These are phyloP conservation scores for Psylliodes chrysocephalus DNA, from an alignment of 2,888 invertebrate genomes.

Conservation along the genomic window DNA sequence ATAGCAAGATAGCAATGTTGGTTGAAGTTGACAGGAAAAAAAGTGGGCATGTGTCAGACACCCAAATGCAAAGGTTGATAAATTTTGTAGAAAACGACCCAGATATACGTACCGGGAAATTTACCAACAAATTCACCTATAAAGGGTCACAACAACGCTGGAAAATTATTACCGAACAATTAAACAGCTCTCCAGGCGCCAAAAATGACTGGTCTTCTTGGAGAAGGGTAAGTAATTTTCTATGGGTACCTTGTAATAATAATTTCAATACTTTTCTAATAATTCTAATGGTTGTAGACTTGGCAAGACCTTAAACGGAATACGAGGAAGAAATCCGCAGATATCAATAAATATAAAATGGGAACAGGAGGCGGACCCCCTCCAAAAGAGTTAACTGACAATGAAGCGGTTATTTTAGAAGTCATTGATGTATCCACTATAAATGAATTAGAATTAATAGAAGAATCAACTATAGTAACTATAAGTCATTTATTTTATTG, in stretches of 20 bases:
- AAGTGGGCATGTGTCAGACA: neutral
- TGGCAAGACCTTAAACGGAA: neutral
- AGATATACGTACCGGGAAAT: neutral
- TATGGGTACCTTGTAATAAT: neutral
- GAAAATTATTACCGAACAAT: neutral
- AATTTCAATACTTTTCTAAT: neutral
- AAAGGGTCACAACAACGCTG: conserved; percentile 7
- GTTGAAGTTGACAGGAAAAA: no score
- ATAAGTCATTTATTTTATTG: neutral
- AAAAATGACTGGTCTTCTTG: conserved; percentile 5
- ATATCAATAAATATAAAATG: neutral
- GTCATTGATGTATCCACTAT: neutral
- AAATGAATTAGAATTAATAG: neutral
- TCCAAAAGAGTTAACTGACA: neutral
- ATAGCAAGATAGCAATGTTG: no score
- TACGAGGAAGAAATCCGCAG: neutral
- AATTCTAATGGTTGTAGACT: neutral
- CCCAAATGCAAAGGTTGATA: neutral
- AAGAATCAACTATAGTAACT: neutral
- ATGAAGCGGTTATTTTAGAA: neutral
- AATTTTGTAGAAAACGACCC: neutral
- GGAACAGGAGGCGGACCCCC: neutral
- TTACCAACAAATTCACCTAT: no score
- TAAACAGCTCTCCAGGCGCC: conserved; percentile 12
- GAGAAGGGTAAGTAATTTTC: conserved; percentile 7